A percentile compares a stretch with the other conserved stretches of the same genome.
These are phyloP conservation scores for Pantherophis alleghaniensis DNA, from an alignment of 2,797 vertebrate genomes.

Conservation along the genomic window DNA sequence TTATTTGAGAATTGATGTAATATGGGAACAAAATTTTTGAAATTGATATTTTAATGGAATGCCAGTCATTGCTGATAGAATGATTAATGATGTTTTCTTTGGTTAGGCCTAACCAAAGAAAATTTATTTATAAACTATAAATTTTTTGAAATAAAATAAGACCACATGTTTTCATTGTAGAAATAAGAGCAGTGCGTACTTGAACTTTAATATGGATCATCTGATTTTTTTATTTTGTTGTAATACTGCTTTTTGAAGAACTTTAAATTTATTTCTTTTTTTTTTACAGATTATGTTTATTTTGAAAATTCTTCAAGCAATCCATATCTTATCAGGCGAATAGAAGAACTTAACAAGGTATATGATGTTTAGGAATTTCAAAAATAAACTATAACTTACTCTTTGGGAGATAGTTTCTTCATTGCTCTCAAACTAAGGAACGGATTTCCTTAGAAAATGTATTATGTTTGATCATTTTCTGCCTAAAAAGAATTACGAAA, in stretches of 20 bases:
- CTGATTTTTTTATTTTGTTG: background rate
- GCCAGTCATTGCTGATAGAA: background rate
- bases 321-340: conserved; percentile 94
- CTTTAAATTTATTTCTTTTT: conserved; percentile 45
- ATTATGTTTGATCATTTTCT: background rate
- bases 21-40: background rate
- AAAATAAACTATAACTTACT: conserved; percentile 13
- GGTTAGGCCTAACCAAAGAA: background rate
- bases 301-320: conserved; percentile 99
- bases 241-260: background rate
- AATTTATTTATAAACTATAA: conserved; percentile 3
- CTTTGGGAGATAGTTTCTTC: background rate
- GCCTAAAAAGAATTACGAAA: background rate
- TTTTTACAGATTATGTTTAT: conserved; percentile 93
- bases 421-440: background rate
- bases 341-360: conserved; percentile 99
- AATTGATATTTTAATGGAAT: background rate
- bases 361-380: background rate
- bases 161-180: background rate
- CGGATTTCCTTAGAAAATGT: background rate
- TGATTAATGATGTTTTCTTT: background rate
- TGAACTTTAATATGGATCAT: background rate
- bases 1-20: background rate
- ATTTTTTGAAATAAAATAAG: background rate
- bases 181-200: background rate